phyloP scores from a whole-genome alignment of 2,113 vertebrate species.

The Nettapus auritus region DNA sequence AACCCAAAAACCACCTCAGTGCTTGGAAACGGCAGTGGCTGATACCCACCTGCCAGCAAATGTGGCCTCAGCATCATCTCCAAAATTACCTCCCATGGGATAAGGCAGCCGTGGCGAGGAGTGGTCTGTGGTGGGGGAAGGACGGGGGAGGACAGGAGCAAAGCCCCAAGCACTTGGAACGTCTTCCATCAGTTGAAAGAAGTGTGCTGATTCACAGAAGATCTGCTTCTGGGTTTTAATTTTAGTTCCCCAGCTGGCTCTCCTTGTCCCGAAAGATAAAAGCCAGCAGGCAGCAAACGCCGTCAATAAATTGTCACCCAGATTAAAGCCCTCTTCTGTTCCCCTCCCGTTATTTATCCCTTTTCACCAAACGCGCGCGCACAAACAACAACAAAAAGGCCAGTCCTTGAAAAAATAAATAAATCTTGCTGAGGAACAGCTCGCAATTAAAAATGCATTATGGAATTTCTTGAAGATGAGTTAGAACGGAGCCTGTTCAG shows the following conservation, averaged over 20 bases:
- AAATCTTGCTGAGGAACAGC: conserved; percentile 63
- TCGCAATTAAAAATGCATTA: conserved; percentile 76
- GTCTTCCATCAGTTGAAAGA: neutral
- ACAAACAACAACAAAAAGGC: conserved; percentile 53
- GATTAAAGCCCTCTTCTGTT: conserved; percentile 39
- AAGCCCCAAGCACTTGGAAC: neutral
- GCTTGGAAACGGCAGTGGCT: neutral
- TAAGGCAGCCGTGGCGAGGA: neutral
- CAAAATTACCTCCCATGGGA: neutral
- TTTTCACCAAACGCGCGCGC: fast-evolving
- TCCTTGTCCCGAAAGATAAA: conserved; percentile 64
- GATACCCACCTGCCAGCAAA: neutral
- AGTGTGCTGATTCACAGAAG: neutral
- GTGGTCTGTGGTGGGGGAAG: fast-evolving
- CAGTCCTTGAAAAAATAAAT: conserved; percentile 63
- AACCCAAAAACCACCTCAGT: neutral
- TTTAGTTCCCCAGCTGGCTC: conserved; percentile 5
- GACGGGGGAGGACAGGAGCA: neutral
- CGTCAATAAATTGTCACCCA: conserved; percentile 46
- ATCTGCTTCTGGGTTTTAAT: conserved; percentile 35
- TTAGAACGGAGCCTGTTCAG: conserved; percentile 32
- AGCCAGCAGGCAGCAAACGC: neutral
- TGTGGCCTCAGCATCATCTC: neutral
- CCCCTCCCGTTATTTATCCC: neutral
- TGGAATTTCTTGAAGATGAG: conserved; percentile 64